Evolutionary conservation across 2,797 vertebrate species (phyloP).

Genomic region (Acanthornis magna): DNA sequence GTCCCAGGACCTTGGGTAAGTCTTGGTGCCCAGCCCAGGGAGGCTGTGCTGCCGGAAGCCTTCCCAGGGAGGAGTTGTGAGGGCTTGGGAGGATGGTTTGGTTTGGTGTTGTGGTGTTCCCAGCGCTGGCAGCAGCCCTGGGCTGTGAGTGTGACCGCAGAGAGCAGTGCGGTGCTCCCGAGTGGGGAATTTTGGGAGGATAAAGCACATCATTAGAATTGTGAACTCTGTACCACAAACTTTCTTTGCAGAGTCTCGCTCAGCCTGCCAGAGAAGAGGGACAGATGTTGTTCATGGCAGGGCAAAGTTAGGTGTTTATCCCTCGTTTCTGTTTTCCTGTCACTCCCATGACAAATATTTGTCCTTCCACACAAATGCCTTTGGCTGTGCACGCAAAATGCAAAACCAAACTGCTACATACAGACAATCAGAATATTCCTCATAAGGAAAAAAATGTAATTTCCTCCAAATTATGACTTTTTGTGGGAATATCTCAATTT

Average conservation of each 20-base stretch:
- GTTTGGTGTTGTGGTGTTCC: not conserved
- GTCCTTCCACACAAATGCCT: not conserved
- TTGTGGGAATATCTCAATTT: not conserved
- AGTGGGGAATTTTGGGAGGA: not conserved
- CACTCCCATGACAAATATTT: not conserved
- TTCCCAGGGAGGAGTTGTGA: not conserved
- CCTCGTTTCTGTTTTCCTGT: not conserved
- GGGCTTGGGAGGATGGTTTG: not conserved
- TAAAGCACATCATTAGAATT: accelerated
- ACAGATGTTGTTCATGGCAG: not conserved
- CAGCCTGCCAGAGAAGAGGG: not conserved
- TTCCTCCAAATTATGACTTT: not conserved
- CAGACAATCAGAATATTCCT: not conserved
- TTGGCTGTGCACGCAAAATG: not conserved
- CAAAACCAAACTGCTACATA: not conserved
- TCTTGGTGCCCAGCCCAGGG: accelerated
- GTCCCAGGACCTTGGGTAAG: not conserved
- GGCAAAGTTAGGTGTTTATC: not conserved
- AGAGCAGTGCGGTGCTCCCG: not conserved
- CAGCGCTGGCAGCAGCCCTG: not conserved
- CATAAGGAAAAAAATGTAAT: not conserved
- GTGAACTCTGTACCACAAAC: not conserved
- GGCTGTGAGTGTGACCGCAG: not conserved
- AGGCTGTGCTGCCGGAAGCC: not conserved
- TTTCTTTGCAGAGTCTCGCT: not conserved